Percentiles rank a stretch among this genome's conserved stretches.
Conservation (phyloP, 2,113 vertebrate genomes). For the Electrona antarctica region DNA sequence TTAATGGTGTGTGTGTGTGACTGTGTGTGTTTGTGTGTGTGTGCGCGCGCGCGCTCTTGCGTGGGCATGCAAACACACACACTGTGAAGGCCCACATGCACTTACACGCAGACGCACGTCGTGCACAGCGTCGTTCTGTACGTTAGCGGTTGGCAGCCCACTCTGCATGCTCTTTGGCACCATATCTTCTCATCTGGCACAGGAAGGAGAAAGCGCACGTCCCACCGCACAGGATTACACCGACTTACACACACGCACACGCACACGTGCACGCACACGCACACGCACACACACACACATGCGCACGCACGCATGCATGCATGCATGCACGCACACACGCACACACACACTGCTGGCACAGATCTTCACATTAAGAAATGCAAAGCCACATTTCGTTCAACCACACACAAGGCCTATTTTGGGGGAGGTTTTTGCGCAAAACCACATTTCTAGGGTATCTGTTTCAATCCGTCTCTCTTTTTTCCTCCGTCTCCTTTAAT, state of each 20-base stretch:
- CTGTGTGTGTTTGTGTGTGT: too few relatives aligned
- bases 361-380: conserved; percentile 50
- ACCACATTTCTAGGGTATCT: conserved; percentile 17
- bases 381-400: conserved; percentile 18
- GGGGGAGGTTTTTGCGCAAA: conserved; percentile 9
- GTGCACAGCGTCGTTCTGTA: conserved; percentile 16
- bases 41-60: too few relatives aligned
- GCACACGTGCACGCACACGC: conserved; percentile 26
- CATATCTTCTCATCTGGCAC: conserved; percentile 74
- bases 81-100: too few relatives aligned
- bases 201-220: conserved; percentile 65
- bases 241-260: conserved; percentile 61
- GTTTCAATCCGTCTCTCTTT: neutral
- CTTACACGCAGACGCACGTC: too few relatives aligned
- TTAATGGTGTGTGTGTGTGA: too few relatives aligned
- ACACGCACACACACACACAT: conserved; percentile 29
- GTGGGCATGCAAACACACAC: too few relatives aligned
- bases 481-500: too few relatives aligned
- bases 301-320: neutral
- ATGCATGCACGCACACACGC: too few relatives aligned
- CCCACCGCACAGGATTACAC: conserved; percentile 76
- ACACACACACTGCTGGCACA: conserved; percentile 27
- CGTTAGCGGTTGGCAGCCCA: conserved; percentile 58
- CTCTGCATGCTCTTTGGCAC: conserved; percentile 69
- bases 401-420: conserved; percentile 34